Evolutionary conservation across 2,113 vertebrate species (phyloP).

Genomic region (Melanerpes aurifrons): DNA sequence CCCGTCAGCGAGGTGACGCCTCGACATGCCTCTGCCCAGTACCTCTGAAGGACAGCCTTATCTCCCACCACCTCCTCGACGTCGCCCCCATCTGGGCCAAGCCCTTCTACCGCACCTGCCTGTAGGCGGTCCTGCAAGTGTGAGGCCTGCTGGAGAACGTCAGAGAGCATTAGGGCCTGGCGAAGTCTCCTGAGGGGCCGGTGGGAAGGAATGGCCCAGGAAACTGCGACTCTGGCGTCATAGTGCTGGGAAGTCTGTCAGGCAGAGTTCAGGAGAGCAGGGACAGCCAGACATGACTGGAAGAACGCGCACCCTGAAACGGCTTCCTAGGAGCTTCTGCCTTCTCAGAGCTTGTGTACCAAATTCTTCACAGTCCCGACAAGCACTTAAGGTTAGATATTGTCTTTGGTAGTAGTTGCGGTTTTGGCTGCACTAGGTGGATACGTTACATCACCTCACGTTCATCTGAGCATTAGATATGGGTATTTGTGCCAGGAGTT

Average conservation of each 20-base stretch:
- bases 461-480: background rate
- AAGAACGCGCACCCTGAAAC: background rate
- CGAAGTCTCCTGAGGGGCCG: background rate
- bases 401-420: background rate
- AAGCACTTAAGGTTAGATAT: rapidly evolving
- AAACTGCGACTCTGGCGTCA: background rate
- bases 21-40: background rate
- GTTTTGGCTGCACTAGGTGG: background rate
- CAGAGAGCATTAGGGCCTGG: background rate
- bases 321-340: background rate
- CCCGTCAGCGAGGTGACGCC: background rate
- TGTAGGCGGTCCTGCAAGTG: too few relatives aligned
- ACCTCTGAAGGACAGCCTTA: background rate
- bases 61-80: too few relatives aligned
- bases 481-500: background rate
- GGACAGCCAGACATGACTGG: background rate
- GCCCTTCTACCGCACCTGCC: background rate
- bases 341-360: background rate
- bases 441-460: rapidly evolving
- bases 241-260: background rate
- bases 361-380: background rate
- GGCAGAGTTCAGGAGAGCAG: background rate
- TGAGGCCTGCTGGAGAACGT: background rate
- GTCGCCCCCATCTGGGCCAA: background rate
- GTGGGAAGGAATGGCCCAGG: too few relatives aligned